A percentile compares a stretch with the other conserved stretches of the same genome.
These are phyloP conservation scores for Oreochromis mossambicus DNA, from an alignment of 2,797 vertebrate species.

Conservation along the genomic window DNA sequence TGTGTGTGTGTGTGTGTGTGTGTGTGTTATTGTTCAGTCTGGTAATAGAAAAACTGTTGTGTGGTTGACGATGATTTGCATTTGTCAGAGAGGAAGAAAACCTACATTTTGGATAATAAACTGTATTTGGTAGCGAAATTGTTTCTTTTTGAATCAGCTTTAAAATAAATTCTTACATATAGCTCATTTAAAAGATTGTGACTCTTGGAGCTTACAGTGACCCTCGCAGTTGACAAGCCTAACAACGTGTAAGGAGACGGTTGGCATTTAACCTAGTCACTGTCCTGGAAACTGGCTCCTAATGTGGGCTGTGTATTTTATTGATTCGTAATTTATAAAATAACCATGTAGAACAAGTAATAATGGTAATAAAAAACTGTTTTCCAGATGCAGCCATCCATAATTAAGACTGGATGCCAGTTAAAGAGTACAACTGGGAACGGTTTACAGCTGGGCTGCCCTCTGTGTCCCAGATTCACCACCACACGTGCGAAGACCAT, in stretches of 20 bases:
- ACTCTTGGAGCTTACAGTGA: background rate
- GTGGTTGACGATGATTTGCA: background rate
- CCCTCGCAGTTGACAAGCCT: background rate
- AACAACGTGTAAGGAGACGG: fast-evolving
- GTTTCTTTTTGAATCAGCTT: background rate
- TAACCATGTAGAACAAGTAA: background rate
- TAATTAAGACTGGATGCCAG: background rate
- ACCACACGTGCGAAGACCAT: background rate
- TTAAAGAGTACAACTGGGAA: background rate
- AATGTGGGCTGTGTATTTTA: background rate
- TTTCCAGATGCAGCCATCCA: background rate
- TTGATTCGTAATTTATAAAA: background rate
- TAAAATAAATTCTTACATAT: background rate
- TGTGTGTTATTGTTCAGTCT: background rate
- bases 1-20: background rate
- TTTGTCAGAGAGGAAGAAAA: background rate
- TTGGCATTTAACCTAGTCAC: background rate
- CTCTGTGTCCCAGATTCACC: background rate
- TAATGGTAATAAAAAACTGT: background rate
- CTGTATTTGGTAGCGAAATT: background rate
- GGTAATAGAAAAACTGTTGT: background rate
- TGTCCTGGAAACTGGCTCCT: background rate
- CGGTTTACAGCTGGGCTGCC: background rate
- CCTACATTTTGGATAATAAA: fast-evolving
- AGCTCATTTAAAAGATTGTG: background rate